Conservation (phyloP, 2,113 vertebrate species). For the Phrynosoma platyrhinos region DNA sequence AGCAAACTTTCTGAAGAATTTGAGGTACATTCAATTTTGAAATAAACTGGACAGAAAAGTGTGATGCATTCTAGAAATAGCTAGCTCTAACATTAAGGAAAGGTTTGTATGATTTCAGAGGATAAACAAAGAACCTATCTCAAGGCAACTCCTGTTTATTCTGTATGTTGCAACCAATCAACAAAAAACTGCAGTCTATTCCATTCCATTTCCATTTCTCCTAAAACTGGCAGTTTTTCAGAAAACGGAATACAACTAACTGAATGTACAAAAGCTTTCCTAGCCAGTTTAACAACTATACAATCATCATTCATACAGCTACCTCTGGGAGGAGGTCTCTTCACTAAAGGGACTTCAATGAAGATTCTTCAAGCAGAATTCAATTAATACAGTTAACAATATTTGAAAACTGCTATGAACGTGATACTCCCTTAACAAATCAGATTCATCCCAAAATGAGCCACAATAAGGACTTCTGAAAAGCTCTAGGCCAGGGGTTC, state of each 20-base stretch:
- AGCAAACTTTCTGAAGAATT: not conserved
- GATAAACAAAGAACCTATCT: constrained; percentile 67
- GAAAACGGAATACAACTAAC: constrained; percentile 70
- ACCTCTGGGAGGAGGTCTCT: constrained; percentile 42
- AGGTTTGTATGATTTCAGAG: constrained; percentile 75
- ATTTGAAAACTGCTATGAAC: no score
- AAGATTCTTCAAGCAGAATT: constrained; percentile 23
- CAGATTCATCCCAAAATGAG: constrained; percentile 15
- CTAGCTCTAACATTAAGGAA: constrained; percentile 58
- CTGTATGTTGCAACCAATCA: constrained; percentile 57
- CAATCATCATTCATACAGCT: constrained; percentile 61
- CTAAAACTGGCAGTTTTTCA: constrained; percentile 65
- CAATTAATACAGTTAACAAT: rapidly evolving
- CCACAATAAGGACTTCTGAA: not conserved
- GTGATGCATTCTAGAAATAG: constrained; percentile 60
- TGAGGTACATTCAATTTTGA: constrained; percentile 28
- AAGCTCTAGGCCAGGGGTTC: not conserved
- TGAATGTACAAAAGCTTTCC: constrained; percentile 65
- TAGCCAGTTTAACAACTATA: constrained; percentile 67
- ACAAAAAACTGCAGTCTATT: constrained; percentile 47
- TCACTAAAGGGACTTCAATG: not conserved
- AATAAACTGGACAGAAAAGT: not conserved
- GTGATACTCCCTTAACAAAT: no score
- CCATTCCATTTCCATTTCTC: constrained; percentile 64
- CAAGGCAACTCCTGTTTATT: constrained; percentile 74